Base-by-base conservation (phyloP, 2,888 invertebrate genomes). In the Noctua janthe region DNA sequence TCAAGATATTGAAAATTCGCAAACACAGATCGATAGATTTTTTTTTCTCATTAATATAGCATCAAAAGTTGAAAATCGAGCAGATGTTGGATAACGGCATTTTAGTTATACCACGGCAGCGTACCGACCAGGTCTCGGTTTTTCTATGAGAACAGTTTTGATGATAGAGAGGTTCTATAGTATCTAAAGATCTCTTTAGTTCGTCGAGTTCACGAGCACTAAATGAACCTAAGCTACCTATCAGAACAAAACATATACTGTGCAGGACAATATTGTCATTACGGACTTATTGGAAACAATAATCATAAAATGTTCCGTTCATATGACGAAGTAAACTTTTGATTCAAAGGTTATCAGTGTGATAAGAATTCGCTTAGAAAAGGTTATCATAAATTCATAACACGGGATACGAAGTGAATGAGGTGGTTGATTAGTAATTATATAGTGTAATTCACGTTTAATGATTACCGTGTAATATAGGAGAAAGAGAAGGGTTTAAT, bases 281-380 rank as follows among this genome's bases (percentile, higher is more conserved):
- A 43, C 10, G 15, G 39, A 54, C 11, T 64, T 29, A 43, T 49
- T 75, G 7, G 54, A 71, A 77, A 78, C 78, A 78, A 78, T 43
- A 85, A 74, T 17, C n/a, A 49, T 8, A 35, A 47, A 69, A 54
- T 47, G 54, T 59, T 72, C 39, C 43, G n/a, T 8, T 3, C 51
- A 51, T 70, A 75, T 29, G 56, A 51, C n/a, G 62, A 71, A 15
- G n/a, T 1, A 77, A 66, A 72, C 87, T 66, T 23, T 64, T 1
- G 43, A 80, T 69, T 80, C 75, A 86, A 29, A 80, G n/a, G 80
- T 2, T 87, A 86, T 87, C 87, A 15, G n/a, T 51, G 51, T 77
- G 80, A 84, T 84, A 87, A 87, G 56, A 73, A 69, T 66, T 78
- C 67, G 49, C 70, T 87, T 66, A 74, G 64, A 56, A n/a, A 54